Base-by-base conservation (phyloP, 1,140 invertebrate species). In the Melipona quadrifasciata region DNA sequence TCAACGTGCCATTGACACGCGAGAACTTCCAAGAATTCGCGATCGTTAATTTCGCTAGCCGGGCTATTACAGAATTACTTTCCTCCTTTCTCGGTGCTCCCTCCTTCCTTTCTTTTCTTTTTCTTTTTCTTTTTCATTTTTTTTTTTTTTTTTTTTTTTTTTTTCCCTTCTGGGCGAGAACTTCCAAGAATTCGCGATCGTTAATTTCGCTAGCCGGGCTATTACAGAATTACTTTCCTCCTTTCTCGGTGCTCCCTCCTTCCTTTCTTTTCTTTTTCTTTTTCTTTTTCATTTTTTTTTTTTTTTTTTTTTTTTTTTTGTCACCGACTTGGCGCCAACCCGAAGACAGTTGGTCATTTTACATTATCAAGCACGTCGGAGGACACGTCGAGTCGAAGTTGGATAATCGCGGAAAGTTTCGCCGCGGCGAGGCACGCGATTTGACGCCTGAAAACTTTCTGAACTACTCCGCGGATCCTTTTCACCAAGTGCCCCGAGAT, bases 1-100 rank as follows among this genome's bases (percentile, higher is more conserved):
- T 61, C 74, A 17, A 76, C 74, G 74, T 31, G 34, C 57, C 57
- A 27, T 61, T n/a, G 74, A 76, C 74, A 76, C 57, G 74, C 74
- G 74, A 76, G 14, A 76, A 47, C 74, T 76, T n/a, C 21, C 14
- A n/a, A 34, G 24, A 27, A 76, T 64, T 39, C 34, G 31, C 55
- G 6, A 39, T 47, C 34, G 31, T 61, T 47, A 6, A 58, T 58
- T 58, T 14, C 31, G 1, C 4, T 16, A 11, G 2, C 47, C 39
- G 39, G 14, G 47, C 71, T 17, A 72, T 72, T 31, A 4, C 17
- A 0, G 1, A 11, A 34, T 34, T 34, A 34, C 17, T 21, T 34
- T 34, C 21, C 4, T 0, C 0, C 24, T 12, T 31, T 47, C 39
- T n/a, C 10, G 2, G 31, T 34, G 24, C 27, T 3, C 31, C 2